Evolutionary conservation across 2,797 vertebrate species (phyloP).

Genomic region (Coccyzus lansbergi): DNA sequence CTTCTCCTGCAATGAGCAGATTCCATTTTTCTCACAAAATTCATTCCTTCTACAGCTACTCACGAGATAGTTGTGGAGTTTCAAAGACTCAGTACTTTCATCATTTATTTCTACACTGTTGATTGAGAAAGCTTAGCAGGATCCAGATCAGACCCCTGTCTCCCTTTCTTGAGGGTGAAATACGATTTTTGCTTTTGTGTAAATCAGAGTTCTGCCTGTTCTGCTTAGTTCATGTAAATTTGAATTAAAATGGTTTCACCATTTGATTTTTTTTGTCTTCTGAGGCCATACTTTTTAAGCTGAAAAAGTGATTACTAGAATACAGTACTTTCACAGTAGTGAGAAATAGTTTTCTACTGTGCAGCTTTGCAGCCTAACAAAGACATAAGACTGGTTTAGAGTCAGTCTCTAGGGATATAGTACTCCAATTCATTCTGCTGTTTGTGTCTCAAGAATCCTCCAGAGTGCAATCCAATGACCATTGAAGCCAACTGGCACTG

Average conservation of each 20-base stretch:
- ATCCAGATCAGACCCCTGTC: neutral
- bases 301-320: neutral
- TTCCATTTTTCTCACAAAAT: slow-evolving; percentile 36
- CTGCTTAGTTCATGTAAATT: neutral
- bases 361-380: neutral
- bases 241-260: neutral
- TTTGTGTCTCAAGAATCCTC: slow-evolving; percentile 41
- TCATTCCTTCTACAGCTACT: neutral
- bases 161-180: neutral
- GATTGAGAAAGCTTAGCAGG: neutral
- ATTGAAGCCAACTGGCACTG: slow-evolving; percentile 56
- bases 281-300: neutral
- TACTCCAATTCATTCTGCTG: slow-evolving; percentile 15
- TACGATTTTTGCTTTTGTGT: neutral
- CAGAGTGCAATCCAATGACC: slow-evolving; percentile 37
- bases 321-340: neutral
- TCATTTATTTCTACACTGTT: neutral
- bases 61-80: neutral
- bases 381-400: neutral
- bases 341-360: neutral
- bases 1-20: slow-evolving; percentile 21
- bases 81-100: neutral
- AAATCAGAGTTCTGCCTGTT: neutral
- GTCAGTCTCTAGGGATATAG: neutral
- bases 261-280: neutral